Conservation (phyloP, 2,888 invertebrate genomes). For the Drosophila kambysellisi region DNA sequence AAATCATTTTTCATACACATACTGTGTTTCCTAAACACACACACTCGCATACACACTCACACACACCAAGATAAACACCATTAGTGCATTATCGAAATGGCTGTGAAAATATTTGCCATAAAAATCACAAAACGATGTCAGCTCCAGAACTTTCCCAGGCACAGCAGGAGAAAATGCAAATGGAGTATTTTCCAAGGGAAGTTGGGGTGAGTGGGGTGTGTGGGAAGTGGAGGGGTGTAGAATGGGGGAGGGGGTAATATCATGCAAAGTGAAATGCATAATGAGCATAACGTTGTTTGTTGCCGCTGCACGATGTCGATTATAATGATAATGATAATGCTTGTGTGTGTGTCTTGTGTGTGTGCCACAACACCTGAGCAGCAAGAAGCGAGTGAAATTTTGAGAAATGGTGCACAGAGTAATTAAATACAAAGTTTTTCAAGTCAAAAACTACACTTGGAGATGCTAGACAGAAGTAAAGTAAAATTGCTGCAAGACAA, state of each 20-base stretch:
- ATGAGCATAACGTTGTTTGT: slow-evolving; percentile 72
- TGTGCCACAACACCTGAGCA: slow-evolving; percentile 61
- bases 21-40: slow-evolving; percentile 17
- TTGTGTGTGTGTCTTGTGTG: slow-evolving; percentile 10
- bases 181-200: background rate
- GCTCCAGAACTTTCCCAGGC: slow-evolving; percentile 66
- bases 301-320: slow-evolving; percentile 58
- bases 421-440: slow-evolving; percentile 73
- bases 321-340: slow-evolving; percentile 66
- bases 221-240: background rate
- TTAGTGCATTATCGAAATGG: slow-evolving; percentile 14
- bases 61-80: slow-evolving; percentile 2
- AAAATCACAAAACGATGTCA: slow-evolving; percentile 57
- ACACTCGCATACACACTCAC: slow-evolving; percentile 1
- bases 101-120: slow-evolving; percentile 42
- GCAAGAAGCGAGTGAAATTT: slow-evolving; percentile 55
- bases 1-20: slow-evolving; percentile 9
- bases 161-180: slow-evolving; percentile 1
- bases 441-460: slow-evolving; percentile 40
- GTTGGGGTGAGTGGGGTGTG: too few species aligned
- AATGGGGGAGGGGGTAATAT: slow-evolving; percentile 24
- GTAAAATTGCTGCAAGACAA: slow-evolving; percentile 75
- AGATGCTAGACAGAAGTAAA: slow-evolving; percentile 64
- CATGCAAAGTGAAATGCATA: slow-evolving; percentile 72
- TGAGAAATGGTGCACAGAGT: slow-evolving; percentile 74